These are phyloP conservation scores for Polypterus senegalus DNA, from an alignment of 2,113 vertebrate species.

Conservation along the genomic window DNA sequence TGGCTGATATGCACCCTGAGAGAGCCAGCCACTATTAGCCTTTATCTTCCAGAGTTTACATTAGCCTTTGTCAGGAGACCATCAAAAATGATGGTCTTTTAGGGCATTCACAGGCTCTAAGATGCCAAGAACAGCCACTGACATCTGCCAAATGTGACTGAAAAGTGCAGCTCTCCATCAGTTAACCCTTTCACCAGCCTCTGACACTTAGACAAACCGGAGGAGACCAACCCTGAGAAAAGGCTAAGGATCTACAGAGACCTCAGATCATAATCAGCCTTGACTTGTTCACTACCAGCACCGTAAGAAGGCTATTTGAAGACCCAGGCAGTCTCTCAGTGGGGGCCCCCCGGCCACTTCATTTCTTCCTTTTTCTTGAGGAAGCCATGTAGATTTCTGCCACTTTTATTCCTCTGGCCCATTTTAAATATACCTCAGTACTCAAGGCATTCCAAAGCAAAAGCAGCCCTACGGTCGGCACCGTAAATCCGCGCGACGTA, in stretches of 20 bases:
- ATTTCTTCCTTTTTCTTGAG: not conserved
- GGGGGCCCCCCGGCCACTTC: not conserved
- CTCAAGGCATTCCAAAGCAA: too few relatives aligned
- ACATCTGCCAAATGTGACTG: conserved; percentile 66
- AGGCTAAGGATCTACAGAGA: not conserved
- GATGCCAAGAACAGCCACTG: conserved; percentile 58
- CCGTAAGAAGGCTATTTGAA: not conserved
- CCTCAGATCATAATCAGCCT: not conserved
- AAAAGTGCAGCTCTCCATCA: conserved; percentile 37
- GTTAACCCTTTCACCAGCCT: not conserved
- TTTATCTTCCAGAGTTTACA: conserved; percentile 18
- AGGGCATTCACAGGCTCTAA: conserved; percentile 38
- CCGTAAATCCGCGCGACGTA: too few relatives aligned
- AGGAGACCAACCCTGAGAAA: not conserved
- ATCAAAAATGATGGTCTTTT: conserved; percentile 7
- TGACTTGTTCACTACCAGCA: not conserved
- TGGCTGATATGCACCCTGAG: conserved; percentile 39
- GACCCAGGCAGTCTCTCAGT: not conserved
- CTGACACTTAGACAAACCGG: not conserved
- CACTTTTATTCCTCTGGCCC: not conserved
- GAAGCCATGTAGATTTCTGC: not conserved
- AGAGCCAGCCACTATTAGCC: conserved; percentile 38
- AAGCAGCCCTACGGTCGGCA: too few relatives aligned
- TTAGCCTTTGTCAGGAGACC: conserved; percentile 4
- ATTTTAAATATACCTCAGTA: too few relatives aligned